phyloP scores from a whole-genome alignment of 2,113 vertebrate genomes.

The Elgaria multicarinata region DNA sequence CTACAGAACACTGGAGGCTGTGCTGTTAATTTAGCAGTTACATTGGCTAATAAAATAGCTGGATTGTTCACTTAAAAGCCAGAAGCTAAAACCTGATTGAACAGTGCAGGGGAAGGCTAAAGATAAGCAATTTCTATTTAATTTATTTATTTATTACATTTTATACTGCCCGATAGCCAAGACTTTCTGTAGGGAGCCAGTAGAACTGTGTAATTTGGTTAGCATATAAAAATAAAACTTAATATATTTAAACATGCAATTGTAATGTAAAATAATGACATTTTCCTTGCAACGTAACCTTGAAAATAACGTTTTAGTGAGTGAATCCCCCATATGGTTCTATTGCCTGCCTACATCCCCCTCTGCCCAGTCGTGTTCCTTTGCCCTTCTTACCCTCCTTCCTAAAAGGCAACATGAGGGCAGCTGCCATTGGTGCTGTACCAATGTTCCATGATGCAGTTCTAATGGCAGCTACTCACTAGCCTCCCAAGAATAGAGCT shows the following conservation, averaged over 20 bases:
- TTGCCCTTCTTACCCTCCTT: neutral
- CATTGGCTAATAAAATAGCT: neutral
- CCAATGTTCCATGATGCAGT: neutral
- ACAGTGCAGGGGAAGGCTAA: neutral
- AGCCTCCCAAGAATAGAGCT: neutral
- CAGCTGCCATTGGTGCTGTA: neutral
- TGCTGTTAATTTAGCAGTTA: neutral
- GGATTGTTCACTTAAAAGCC: neutral
- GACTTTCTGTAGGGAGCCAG: neutral
- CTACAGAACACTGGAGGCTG: neutral
- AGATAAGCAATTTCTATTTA: neutral
- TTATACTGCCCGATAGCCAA: too few species aligned
- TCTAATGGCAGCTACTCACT: neutral
- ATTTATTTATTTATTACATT: too few species aligned
- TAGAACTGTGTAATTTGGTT: neutral
- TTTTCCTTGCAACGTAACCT: neutral
- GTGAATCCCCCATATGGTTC: neutral
- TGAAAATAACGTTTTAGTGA: neutral
- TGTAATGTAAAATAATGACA: neutral
- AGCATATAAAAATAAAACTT: neutral
- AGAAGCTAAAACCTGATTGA: neutral
- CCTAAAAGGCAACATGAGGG: neutral
- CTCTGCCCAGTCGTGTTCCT: neutral
- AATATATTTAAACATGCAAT: neutral
- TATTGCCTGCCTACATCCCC: neutral